Conservation (phyloP, 2,113 vertebrate species). For the Syrrhaptes paradoxus region DNA sequence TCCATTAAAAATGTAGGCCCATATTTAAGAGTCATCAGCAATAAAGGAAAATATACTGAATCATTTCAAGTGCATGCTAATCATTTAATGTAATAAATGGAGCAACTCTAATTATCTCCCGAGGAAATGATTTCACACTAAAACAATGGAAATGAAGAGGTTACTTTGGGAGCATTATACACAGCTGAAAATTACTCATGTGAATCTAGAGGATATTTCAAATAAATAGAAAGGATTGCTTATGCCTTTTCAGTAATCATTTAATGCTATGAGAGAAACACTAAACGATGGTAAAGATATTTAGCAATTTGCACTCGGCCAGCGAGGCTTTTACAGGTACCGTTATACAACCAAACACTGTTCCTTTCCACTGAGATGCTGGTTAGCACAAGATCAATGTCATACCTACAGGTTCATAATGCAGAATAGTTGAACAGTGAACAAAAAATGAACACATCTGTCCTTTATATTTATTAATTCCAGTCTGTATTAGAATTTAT, state of each 20-base stretch:
- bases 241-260: constrained; percentile 36
- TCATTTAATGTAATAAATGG: constrained; percentile 89
- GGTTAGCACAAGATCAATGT: constrained; percentile 33
- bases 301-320: constrained; percentile 18
- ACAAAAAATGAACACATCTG: constrained; percentile 11
- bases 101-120: constrained; percentile 88
- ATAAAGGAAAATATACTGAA: constrained; percentile 84
- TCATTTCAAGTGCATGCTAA: constrained; percentile 86
- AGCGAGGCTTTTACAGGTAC: constrained; percentile 35
- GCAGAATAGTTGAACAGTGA: neutral
- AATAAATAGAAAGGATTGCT: constrained; percentile 51
- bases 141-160: constrained; percentile 85
- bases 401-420: constrained; percentile 13
- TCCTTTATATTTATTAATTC: neutral
- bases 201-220: constrained; percentile 70
- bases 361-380: constrained; percentile 27
- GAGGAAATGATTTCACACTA: constrained; percentile 89
- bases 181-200: constrained; percentile 77
- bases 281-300: constrained; percentile 48
- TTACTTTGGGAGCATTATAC: constrained; percentile 78
- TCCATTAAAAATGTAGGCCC: constrained; percentile 76
- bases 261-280: constrained; percentile 32
- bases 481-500: neutral
- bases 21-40: constrained; percentile 85
- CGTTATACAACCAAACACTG: neutral